These are phyloP conservation scores for Ochotona curzoniae DNA, from an alignment of 2,113 vertebrate genomes.

Conservation along the genomic window DNA sequence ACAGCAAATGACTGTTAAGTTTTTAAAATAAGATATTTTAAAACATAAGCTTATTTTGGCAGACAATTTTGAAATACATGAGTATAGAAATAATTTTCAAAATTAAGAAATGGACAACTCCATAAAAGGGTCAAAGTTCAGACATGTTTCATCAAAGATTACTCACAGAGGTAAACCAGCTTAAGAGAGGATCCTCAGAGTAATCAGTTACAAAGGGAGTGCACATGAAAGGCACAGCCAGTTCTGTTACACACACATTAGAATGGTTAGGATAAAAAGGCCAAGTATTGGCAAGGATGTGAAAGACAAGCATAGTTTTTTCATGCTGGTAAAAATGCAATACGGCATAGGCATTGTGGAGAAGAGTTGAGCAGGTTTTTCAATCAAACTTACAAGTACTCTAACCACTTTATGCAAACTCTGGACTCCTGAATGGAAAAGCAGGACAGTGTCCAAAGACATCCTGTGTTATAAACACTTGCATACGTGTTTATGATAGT, in stretches of 20 bases:
- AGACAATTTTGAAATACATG: no score
- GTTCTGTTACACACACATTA: not conserved
- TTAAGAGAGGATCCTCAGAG: not conserved
- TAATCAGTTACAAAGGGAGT: not conserved
- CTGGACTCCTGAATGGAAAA: not conserved
- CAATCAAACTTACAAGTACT: not conserved
- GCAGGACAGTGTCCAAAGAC: not conserved
- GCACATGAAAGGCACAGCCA: not conserved
- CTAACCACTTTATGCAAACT: not conserved
- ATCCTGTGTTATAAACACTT: not conserved
- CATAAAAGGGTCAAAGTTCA: not conserved
- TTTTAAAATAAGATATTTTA: no score
- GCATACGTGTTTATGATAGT: not conserved
- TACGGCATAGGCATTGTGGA: not conserved
- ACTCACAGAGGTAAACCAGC: not conserved
- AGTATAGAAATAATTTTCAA: not conserved
- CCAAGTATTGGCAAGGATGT: not conserved
- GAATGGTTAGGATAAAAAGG: conserved; percentile 30
- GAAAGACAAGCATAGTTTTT: no score
- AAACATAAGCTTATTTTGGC: no score
- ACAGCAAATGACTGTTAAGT: no score
- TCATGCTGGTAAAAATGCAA: not conserved
- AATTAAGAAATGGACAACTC: not conserved
- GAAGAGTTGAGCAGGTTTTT: not conserved
- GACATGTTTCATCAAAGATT: not conserved